These are phyloP conservation scores for Amazona vittata DNA, from an alignment of 2,113 vertebrate genomes.

Conservation along the genomic window DNA sequence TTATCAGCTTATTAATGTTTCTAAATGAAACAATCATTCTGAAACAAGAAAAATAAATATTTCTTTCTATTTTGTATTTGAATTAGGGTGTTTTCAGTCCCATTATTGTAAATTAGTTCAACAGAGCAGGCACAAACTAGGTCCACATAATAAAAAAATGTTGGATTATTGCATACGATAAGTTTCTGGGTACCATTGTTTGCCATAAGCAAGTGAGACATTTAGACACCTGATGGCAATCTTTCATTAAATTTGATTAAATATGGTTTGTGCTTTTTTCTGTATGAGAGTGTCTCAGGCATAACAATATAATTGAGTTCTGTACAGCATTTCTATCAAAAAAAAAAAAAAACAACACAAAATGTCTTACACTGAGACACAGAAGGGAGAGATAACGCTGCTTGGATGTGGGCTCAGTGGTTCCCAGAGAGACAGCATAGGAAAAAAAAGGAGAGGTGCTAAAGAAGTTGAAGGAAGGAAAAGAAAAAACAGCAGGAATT, in stretches of 20 bases:
- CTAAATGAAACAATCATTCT: conserved; percentile 47
- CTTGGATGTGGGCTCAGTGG: not conserved
- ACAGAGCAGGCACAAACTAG: not conserved
- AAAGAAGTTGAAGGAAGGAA: not conserved
- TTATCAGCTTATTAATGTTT: conserved; percentile 58
- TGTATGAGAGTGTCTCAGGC: not conserved
- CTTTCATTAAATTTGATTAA: conserved; percentile 75
- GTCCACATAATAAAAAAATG: not conserved
- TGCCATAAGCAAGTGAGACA: conserved; percentile 28
- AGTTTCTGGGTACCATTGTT: not conserved
- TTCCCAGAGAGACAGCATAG: not conserved
- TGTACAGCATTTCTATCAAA: not conserved
- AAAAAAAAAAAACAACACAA: not conserved
- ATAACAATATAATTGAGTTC: not conserved
- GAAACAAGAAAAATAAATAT: conserved; percentile 11
- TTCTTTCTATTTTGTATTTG: conserved; percentile 6
- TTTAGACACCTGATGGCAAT: conserved; percentile 79
- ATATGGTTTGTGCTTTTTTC: conserved; percentile 41
- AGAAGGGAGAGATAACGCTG: conserved; percentile 10
- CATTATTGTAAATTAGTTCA: conserved; percentile 35
- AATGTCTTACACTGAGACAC: not conserved
- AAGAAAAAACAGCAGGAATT: not conserved
- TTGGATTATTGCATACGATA: conserved; percentile 3
- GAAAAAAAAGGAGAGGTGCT: not conserved
- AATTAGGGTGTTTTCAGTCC: not conserved